Evolutionary conservation across 1,140 invertebrate species (phyloP), one percentile per base, ranked within the genome.

Genomic region (Scaptodrosophila lebanonensis): DNA sequence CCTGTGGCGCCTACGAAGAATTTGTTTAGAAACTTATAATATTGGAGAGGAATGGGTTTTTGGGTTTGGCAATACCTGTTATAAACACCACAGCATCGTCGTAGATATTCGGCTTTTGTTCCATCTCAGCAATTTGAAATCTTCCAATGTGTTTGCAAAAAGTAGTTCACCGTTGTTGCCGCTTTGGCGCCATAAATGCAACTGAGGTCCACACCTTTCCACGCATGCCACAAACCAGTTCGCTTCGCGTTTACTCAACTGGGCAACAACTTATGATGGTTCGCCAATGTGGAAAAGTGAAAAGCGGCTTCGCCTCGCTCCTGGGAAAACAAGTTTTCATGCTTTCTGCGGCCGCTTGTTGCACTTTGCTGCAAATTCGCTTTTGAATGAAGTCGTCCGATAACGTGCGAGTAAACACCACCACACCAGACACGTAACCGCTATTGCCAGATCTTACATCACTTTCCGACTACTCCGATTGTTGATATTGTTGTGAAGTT

Each of bases 71-170:
- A 33, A 66, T 60, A 66, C 87, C 84, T 16, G 86, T 87, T 60
- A 87, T 79, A 29, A 88, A 86, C 38, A 86, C 58, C 12, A 72
- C 66, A 0, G 79, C 66, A 59, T 76, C 60, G 27, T 69, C 39
- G 33, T 85, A 88, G 45, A 84, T 66, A 45, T 76, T 66, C 27
- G 38, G 11, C 9, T 50, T 36, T 11, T 38, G 8, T 3, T 44
- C 33, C 38, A 61, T 57, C 17, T 29, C 48, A 33, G 35, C 17
- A 33, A 43, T 47, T 38, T n/a, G 30, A 38, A 29, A 5, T 9
- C 15, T 53, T 15, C 38, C 50, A 44, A 48, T 65, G 51, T n/a
- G n/a, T n/a, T n/a, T n/a, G n/a, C n/a, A n/a, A n/a, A n/a, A n/a
- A n/a, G n/a, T n/a, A n/a, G n/a, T n/a, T n/a, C n/a, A n/a, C n/a